phyloP scores from a whole-genome alignment of 2,113 vertebrate species.

The Mesembrinibis cayennensis region DNA sequence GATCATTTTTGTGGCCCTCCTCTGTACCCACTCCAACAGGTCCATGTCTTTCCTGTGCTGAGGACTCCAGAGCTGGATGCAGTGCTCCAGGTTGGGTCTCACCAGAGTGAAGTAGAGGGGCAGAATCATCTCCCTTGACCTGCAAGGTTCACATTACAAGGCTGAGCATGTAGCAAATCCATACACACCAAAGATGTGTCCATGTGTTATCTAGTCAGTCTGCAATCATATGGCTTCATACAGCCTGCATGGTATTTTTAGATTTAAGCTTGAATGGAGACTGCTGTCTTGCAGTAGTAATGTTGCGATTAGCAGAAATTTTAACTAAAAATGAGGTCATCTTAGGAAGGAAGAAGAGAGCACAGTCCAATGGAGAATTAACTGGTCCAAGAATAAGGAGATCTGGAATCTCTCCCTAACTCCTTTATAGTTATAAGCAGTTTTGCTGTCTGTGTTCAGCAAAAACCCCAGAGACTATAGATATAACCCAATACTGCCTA shows the following conservation, averaged over 20 bases:
- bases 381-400: not conserved
- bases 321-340: not conserved
- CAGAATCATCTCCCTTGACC: not conserved
- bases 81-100: not conserved
- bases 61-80: not conserved
- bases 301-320: not conserved
- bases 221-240: not conserved
- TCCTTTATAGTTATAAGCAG: not conserved
- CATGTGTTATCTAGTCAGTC: not conserved
- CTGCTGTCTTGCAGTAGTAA: not conserved
- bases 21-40: not conserved
- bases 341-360: not conserved
- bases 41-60: not conserved
- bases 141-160: not conserved
- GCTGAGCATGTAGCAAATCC: not conserved
- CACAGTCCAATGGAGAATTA: not conserved
- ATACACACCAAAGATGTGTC: not conserved
- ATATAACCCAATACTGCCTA: not conserved
- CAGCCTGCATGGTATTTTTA: not conserved
- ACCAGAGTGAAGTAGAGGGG: not conserved
- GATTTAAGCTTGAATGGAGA: not conserved
- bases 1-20: not conserved
- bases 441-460: not conserved
- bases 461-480: not conserved
- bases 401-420: not conserved